Base-by-base conservation (phyloP, 1,140 invertebrate species). In the Drosophila sturtevanti region DNA sequence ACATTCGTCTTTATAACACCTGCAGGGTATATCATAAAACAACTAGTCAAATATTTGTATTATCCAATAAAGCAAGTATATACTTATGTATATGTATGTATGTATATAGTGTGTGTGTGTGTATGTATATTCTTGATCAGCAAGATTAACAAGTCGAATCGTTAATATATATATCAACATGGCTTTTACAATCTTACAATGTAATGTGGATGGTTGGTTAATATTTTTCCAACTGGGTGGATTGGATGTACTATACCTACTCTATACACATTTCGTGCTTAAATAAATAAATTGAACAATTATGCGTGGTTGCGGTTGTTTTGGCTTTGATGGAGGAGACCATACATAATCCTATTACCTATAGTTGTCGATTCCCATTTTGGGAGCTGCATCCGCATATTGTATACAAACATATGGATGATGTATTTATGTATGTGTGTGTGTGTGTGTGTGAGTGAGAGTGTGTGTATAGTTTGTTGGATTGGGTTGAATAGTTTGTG, bases 221-320 rank as follows among this genome's bases (percentile, higher is more conserved):
- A 31, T 48, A 4, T 38, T 38, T 48, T 48, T 48, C 41, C 41
- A 48, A 48, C 14, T 18, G n/a, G 54, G 34, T 38, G 11, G 62
- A 72, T 77, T 71, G 60, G 7, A 59, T 51, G 55, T 63, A 60
- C 44, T 22, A 44, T n/a, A 63, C 24, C 34, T 22, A 65, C 72
- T 56, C 72, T 63, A 48, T 18, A 18, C 41, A 84, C 82, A 79
- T 82, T 86, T 87, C 75, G 79, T 77, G 82, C 76, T 87, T 87
- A 87, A 87, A 87, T 89, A 87, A 87, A 87, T 87, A 87, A 87
- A 87, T 87, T 87, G 84, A 89, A 84, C 82, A 87, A 87, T 87
- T 87, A 87, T 87, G 82, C 82, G 79, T 82, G 81, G 84, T 87
- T 87, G 82, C 84, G 82, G 82, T 87, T 82, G 79, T 87, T 87